Percentiles rank a stretch among this genome's conserved stretches.
Conservation (phyloP, 2,113 vertebrate genomes). For the Platycercus adscitus region DNA sequence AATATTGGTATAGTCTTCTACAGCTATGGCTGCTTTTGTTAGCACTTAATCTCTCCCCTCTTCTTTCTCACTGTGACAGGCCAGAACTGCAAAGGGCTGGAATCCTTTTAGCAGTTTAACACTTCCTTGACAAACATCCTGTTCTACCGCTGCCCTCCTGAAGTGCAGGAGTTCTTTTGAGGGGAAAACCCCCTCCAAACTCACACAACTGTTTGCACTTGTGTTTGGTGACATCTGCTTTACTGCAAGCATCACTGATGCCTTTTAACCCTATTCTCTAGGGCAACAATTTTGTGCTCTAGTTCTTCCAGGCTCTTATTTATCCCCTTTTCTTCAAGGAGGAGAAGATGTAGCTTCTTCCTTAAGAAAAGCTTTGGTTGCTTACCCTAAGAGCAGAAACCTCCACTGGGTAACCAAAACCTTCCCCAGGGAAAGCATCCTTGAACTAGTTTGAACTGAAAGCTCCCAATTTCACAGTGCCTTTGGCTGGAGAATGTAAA, state of each 20-base stretch:
- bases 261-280: conserved; percentile 18
- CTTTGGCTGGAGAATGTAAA: conserved; percentile 3
- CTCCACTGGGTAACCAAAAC: background rate
- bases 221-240: background rate
- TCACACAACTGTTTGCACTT: background rate
- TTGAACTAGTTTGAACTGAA: background rate
- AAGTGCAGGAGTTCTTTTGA: background rate
- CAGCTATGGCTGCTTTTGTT: background rate
- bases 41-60: background rate
- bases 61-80: background rate
- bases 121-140: conserved; percentile 28
- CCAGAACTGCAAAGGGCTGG: background rate
- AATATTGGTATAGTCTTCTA: background rate
- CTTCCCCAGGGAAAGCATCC: background rate
- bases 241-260: background rate
- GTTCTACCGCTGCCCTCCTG: background rate
- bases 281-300: conserved; percentile 42
- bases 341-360: background rate
- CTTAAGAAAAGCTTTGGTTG: background rate
- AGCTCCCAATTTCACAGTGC: background rate
- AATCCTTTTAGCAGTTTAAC: conserved; percentile 19
- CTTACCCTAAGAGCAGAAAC: background rate
- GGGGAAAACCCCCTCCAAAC: background rate
- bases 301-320: conserved; percentile 7
- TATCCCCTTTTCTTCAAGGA: background rate